A percentile compares a stretch with the other conserved stretches of the same genome.
These are phyloP conservation scores for Hyaena hyaena DNA, from an alignment of 2,113 vertebrate genomes.

Conservation along the genomic window DNA sequence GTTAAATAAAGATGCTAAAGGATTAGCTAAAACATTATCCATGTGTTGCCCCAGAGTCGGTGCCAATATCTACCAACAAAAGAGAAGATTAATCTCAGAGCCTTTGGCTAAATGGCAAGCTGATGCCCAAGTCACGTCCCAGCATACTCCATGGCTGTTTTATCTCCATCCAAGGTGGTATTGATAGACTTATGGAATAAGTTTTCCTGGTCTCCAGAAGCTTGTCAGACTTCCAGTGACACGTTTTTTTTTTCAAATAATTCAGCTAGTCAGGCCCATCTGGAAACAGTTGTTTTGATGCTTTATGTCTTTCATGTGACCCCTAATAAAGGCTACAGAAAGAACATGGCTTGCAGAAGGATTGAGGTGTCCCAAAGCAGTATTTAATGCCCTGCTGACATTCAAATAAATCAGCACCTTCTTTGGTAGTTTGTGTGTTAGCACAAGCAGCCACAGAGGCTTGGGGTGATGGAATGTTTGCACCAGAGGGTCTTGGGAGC, in stretches of 20 bases:
- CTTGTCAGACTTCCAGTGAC: slow-evolving; percentile 70
- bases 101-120: slow-evolving; percentile 40
- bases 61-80: slow-evolving; percentile 17
- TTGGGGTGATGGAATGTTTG: not conserved
- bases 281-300: slow-evolving; percentile 77
- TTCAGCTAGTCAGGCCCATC: slow-evolving; percentile 63
- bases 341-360: slow-evolving; percentile 62
- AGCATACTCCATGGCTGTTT: slow-evolving; percentile 51
- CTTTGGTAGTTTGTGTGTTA: slow-evolving; percentile 45
- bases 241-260: slow-evolving; percentile 73
- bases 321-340: slow-evolving; percentile 58
- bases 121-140: slow-evolving; percentile 43
- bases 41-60: not conserved
- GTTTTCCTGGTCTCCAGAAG: slow-evolving; percentile 67
- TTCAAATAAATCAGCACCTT: slow-evolving; percentile 63
- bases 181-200: slow-evolving; percentile 59
- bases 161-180: slow-evolving; percentile 68
- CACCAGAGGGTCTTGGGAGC: not conserved
- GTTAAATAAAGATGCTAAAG: slow-evolving; percentile 61
- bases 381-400: slow-evolving; percentile 58
- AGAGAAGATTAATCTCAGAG: slow-evolving; percentile 56
- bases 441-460: not conserved
- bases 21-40: slow-evolving; percentile 48
- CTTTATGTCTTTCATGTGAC: slow-evolving; percentile 67
- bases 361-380: slow-evolving; percentile 29